Evolutionary conservation across 2,888 invertebrate genomes (phyloP), one percentile per base, ranked within the genome.

Genomic region (Drosophila bunnanda): DNA sequence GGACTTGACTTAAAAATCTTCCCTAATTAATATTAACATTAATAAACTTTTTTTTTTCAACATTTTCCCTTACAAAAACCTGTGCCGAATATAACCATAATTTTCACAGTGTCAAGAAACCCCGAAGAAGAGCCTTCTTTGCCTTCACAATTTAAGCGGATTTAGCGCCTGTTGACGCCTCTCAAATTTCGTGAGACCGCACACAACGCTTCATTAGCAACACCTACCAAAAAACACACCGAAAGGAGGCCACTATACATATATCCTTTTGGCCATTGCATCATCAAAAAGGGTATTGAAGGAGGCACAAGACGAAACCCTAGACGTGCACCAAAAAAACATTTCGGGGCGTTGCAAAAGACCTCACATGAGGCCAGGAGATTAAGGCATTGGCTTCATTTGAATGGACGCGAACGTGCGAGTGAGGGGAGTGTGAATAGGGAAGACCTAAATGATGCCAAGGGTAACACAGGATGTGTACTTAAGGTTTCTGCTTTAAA

Each of bases 91-190:
- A 10, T 28, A 48, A 32, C 38, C 43, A 22, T 70, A 17, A 32
- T 28, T 62, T 48, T 52, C 36, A 22, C 56, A 53, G 54, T 62
- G 64, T 59, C 44, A 20, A 39, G 15, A n/a, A n/a, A n/a, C n/a
- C 22, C 38, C 17, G 12, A 34, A 15, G 41, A n/a, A 90, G 41
- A 34, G 58, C 25, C 59, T 48, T 20, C 34, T 25, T 81, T 83
- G 79, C 87, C 82, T 76, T 61, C 71, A 59, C 57, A 76, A 70
- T 60, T 82, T 90, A 91, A 90, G 91, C 90, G 87, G 90, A 82
- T 90, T 90, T 90, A 83, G 78, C 81, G 82, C 81, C 81, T 90
- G 91, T 90, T 90, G 90, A 91, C 91, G 90, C 91, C 90, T 90
- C 90, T 86, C 90, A 67, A 85, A 82, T 90, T 90, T 90, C 91